Conservation (phyloP, 2,888 invertebrate species). For the Troides helena region DNA sequence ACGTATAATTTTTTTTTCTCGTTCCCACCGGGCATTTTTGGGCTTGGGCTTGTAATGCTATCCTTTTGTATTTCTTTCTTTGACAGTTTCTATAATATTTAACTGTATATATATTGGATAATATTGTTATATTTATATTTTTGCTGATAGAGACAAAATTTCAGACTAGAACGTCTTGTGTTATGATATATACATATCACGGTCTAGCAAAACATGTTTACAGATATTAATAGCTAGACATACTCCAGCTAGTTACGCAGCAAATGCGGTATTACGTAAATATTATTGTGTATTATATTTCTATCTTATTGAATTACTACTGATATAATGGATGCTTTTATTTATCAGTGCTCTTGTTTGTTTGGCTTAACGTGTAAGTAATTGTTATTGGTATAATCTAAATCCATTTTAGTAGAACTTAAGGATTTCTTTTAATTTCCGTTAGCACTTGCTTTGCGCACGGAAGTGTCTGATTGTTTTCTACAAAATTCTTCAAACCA, state of each 20-base stretch:
- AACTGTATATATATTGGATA: too few species aligned
- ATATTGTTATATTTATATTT: too few species aligned
- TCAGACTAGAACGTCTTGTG: too few species aligned
- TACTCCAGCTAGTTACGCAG: conserved; percentile 4
- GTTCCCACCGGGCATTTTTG: too few species aligned
- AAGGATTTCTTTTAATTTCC: background rate
- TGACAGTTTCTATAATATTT: too few species aligned
- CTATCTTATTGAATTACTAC: background rate
- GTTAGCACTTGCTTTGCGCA: too few species aligned
- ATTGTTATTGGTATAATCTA: background rate
- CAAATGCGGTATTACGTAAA: conserved; percentile 3
- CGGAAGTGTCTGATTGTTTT: too few species aligned
- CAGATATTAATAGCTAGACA: background rate
- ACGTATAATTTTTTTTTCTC: too few species aligned
- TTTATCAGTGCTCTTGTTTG: background rate
- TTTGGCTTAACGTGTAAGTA: background rate
- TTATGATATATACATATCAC: background rate
- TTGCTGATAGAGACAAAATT: background rate
- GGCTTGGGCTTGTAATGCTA: too few species aligned
- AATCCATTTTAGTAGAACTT: background rate
- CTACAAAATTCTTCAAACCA: too few species aligned
- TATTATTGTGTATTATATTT: background rate
- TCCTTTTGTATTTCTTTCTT: too few species aligned
- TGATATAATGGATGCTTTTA: background rate
- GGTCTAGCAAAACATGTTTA: background rate